Percentiles rank a stretch among this genome's conserved stretches.
phyloP scores from a whole-genome alignment of 1,140 invertebrate species.

The Tetranychus cinnabarinus region DNA sequence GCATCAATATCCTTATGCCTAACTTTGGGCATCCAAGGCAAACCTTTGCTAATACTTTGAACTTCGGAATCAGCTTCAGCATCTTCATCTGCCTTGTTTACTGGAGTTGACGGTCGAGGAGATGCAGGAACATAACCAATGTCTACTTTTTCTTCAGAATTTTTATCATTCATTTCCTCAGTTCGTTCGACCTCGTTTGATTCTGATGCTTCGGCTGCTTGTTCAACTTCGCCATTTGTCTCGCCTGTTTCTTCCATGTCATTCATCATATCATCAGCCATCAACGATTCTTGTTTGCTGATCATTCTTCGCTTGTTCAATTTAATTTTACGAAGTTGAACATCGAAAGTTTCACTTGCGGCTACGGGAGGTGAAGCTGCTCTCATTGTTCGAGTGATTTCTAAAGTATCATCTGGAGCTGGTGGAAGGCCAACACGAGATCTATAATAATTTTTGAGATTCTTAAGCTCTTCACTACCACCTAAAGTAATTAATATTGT shows the following conservation, averaged over 20 bases:
- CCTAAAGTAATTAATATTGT: slow-evolving; percentile 57
- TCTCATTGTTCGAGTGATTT: slow-evolving; percentile 72
- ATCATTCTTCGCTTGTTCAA: slow-evolving; percentile 31
- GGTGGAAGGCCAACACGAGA: slow-evolving; percentile 41
- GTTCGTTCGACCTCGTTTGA: not conserved
- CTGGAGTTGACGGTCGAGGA: slow-evolving; percentile 12
- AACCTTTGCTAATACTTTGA: slow-evolving; percentile 18
- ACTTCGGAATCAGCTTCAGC: slow-evolving; percentile 15
- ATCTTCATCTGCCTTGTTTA: slow-evolving; percentile 17
- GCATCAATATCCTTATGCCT: slow-evolving; percentile 68
- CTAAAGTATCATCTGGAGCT: slow-evolving; percentile 69
- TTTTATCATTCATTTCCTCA: slow-evolving; percentile 6
- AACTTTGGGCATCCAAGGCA: slow-evolving; percentile 94
- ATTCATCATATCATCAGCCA: not conserved
- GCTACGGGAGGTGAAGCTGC: slow-evolving; percentile 81
- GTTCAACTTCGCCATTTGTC: slow-evolving; percentile 1
- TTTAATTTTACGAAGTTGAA: slow-evolving; percentile 39
- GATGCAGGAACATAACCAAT: slow-evolving; percentile 10
- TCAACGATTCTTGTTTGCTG: slow-evolving; percentile 3
- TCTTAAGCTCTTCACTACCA: slow-evolving; percentile 52
- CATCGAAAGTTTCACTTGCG: slow-evolving; percentile 70
- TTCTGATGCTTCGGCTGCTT: slow-evolving; percentile 14
- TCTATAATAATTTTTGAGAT: slow-evolving; percentile 46
- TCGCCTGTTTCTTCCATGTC: not conserved
- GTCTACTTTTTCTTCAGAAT: not conserved